Base-by-base conservation (phyloP, 2,888 invertebrate genomes). In the Lasioglossum malachurum region DNA sequence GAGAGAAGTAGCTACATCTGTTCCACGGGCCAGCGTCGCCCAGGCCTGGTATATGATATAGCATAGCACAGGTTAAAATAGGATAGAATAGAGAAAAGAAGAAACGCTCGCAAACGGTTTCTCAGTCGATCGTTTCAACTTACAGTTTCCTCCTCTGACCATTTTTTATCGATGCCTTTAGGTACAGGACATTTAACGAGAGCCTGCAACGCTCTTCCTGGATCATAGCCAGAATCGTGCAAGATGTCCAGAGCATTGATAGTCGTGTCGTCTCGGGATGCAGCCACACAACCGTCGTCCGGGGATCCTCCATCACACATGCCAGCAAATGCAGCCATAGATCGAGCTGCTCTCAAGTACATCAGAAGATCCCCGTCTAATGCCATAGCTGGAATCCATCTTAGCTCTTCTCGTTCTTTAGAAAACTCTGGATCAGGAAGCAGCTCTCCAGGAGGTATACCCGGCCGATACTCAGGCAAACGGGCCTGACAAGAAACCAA, bases 231-330 rank as follows among this genome's bases (percentile, higher is more conserved):
- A 93, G 98, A 98, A 96, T 98, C 98, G 96, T 99, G 99, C 82
- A 99, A 96, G 95, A 98, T 98, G 96, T 99, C 98, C 94, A 99
- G 97, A 88, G 99, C 99, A 96, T 99, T 99, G 94, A 99, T 98
- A 93, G 99, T 99, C 85, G 99, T 99, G 96, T 99, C 99, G 96
- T 99, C 99, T 95, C 99, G 97, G 94, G 98, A 98, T 93, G 99
- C 99, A 92, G 99, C 99, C 94, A 98, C 97, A 96, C 99, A 99
- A 94, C 99, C 99, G 96, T 99, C 99, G 96, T 99, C 99, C 80
- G 99, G 98, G 91, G 98, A 98, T 84, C 99, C 99, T 89, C 99
- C 99, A 96, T 99, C 99, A 97, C 99, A 99, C 99, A 99, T 99
- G 93, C 99, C 99, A 90, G 99, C 99, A 96, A 99, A 99, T 85